These are phyloP conservation scores for Pogonocherus hispidulus DNA, from an alignment of 2,888 invertebrate genomes.

Conservation along the genomic window DNA sequence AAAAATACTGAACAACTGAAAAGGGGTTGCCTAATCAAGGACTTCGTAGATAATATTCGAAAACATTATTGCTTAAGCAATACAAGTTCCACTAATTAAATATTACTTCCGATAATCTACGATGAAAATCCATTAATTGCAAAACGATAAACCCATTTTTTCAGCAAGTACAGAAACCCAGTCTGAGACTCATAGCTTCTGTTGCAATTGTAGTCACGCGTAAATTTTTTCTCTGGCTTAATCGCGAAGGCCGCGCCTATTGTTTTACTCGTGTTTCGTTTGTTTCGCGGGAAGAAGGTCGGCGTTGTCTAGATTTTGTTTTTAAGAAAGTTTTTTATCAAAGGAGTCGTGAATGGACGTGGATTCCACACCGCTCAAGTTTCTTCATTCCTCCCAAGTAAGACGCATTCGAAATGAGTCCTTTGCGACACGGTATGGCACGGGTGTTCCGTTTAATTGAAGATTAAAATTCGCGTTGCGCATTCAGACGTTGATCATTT, in stretches of 20 bases:
- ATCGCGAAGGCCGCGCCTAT: constrained; percentile 49
- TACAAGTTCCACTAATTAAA: too few species aligned
- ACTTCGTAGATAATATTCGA: too few species aligned
- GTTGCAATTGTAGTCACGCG: constrained; percentile 48
- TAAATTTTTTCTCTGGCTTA: constrained; percentile 31
- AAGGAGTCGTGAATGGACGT: constrained; percentile 34
- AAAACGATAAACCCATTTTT: too few species aligned
- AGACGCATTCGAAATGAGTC: constrained; percentile 20
- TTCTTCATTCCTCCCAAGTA: constrained; percentile 26
- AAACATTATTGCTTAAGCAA: too few species aligned
- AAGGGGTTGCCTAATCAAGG: too few species aligned
- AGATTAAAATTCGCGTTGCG: constrained; percentile 9
- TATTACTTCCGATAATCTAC: too few species aligned
- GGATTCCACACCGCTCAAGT: constrained; percentile 26
- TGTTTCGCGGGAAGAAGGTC: constrained; percentile 32
- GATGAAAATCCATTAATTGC: too few species aligned
- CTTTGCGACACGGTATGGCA: constrained; percentile 26
- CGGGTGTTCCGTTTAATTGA: constrained; percentile 21
- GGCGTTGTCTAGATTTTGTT: constrained; percentile 38
- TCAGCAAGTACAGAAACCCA: constrained; percentile 24
- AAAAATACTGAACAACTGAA: too few species aligned
- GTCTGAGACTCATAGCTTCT: constrained; percentile 35
- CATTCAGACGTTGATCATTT: neutral
- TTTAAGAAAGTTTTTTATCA: constrained; percentile 36
- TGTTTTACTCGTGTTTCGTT: constrained; percentile 44